Evolutionary conservation across 2,888 invertebrate genomes (phyloP).

Genomic region (Standfussiana lucernea): DNA sequence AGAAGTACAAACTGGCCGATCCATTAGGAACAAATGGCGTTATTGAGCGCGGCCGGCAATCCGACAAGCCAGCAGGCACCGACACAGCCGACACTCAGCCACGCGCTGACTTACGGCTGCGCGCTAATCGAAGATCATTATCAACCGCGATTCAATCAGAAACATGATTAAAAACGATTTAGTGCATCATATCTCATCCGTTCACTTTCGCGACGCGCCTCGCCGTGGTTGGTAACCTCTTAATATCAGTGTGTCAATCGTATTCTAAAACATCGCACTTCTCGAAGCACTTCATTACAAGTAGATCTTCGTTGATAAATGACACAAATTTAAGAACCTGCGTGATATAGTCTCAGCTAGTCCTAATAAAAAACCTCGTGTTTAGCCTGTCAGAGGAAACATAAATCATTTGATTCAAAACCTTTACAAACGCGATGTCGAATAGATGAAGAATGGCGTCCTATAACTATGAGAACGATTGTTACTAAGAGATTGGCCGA

Average conservation of each 20-base stretch:
- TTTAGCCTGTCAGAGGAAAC: constrained; percentile 67
- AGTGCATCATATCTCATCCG: constrained; percentile 74
- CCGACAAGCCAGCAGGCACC: not conserved
- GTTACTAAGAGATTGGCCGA: constrained; percentile 83
- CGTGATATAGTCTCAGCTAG: constrained; percentile 11
- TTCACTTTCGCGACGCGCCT: constrained; percentile 63
- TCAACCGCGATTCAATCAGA: constrained; percentile 85
- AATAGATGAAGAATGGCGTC: constrained; percentile 81
- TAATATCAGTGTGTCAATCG: constrained; percentile 68
- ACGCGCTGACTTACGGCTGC: constrained; percentile 63
- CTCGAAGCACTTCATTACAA: constrained; percentile 19
- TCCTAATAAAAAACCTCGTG: constrained; percentile 34
- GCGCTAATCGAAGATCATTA: constrained; percentile 87
- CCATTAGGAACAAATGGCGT: constrained; percentile 88
- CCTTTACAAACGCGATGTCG: constrained; percentile 78
- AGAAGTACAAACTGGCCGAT: constrained; percentile 81
- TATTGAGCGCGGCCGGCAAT: constrained; percentile 72
- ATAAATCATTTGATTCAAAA: constrained; percentile 83
- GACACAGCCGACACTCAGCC: constrained; percentile 9
- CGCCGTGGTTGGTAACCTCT: constrained; percentile 53
- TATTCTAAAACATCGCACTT: constrained; percentile 20
- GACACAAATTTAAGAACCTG: constrained; percentile 3
- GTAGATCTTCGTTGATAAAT: constrained; percentile 33
- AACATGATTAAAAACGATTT: constrained; percentile 86
- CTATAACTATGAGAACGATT: constrained; percentile 77